Percentiles rank a stretch among this genome's conserved stretches.
These are phyloP conservation scores for Augochlorella aurata DNA, from an alignment of 2,888 invertebrate species.

Conservation along the genomic window DNA sequence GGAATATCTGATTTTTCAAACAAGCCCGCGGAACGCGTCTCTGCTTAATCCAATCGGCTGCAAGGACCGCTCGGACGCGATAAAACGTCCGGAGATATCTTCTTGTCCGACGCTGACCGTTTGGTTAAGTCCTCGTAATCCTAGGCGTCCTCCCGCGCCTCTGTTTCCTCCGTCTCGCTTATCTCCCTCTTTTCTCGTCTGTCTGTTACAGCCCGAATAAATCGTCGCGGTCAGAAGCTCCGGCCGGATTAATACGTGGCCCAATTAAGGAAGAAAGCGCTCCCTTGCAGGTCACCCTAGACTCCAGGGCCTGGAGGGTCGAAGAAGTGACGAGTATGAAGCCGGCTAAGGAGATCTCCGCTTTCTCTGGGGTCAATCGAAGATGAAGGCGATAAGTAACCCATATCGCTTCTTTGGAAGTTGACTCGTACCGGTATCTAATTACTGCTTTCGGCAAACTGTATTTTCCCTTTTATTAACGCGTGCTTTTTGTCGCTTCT, in stretches of 20 bases:
- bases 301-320: conserved; percentile 4
- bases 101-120: conserved; percentile 58
- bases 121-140: conserved; percentile 70
- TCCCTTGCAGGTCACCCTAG: conserved; percentile 57
- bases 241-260: conserved; percentile 71
- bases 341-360: neutral
- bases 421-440: no score
- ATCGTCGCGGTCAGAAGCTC: conserved; percentile 63
- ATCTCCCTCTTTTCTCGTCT: conserved; percentile 40
- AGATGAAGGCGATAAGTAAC: neutral
- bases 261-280: conserved; percentile 69
- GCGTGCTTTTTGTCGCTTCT: no score
- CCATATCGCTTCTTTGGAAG: no score
- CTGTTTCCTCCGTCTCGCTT: conserved; percentile 55
- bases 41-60: conserved; percentile 28
- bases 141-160: conserved; percentile 58
- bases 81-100: conserved; percentile 56
- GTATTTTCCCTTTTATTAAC: no score
- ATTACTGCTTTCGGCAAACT: no score
- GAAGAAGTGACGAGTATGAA: conserved; percentile 36
- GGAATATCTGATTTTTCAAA: conserved; percentile 18
- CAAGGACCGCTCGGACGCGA: conserved; percentile 26
- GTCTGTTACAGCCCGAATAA: conserved; percentile 59
- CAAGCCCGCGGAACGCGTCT: conserved; percentile 15
- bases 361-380: neutral